These are phyloP conservation scores for Ceratosolen fusciceps DNA, from an alignment of 1,140 invertebrate genomes.

Conservation along the genomic window DNA sequence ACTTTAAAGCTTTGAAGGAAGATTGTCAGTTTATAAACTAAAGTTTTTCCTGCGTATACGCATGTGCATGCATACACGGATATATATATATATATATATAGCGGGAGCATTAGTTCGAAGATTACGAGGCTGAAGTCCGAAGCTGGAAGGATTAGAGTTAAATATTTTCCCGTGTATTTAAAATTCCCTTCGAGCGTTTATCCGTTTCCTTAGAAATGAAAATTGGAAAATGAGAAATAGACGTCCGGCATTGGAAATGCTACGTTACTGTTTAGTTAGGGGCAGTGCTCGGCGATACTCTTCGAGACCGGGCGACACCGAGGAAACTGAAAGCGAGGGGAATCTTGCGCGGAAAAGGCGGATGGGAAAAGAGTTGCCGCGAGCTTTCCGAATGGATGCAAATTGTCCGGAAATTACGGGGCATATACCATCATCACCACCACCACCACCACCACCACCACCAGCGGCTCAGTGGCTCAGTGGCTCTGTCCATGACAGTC, in stretches of 20 bases:
- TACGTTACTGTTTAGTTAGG: neutral
- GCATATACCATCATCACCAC: neutral
- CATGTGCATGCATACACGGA: no score
- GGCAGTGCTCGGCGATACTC: neutral
- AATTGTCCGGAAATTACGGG: constrained; percentile 48
- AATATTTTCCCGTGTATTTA: no score
- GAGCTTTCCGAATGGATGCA: constrained; percentile 30
- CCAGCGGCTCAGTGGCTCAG: no score
- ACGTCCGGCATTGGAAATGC: neutral
- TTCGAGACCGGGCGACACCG: neutral
- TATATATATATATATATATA: no score
- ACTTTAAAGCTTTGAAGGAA: no score
- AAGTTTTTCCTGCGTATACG: no score
- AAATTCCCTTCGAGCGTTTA: no score
- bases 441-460: no score
- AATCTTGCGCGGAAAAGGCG: neutral
- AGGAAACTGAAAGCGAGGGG: neutral
- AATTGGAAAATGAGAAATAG: neutral
- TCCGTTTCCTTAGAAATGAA: neutral
- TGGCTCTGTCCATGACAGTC: neutral
- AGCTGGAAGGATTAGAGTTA: no score
- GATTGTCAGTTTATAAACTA: no score
- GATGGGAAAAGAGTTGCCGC: neutral
- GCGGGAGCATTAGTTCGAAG: no score
- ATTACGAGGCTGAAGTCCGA: no score